Conservation (phyloP, 2,888 invertebrate species). For the Drosophila rellima region DNA sequence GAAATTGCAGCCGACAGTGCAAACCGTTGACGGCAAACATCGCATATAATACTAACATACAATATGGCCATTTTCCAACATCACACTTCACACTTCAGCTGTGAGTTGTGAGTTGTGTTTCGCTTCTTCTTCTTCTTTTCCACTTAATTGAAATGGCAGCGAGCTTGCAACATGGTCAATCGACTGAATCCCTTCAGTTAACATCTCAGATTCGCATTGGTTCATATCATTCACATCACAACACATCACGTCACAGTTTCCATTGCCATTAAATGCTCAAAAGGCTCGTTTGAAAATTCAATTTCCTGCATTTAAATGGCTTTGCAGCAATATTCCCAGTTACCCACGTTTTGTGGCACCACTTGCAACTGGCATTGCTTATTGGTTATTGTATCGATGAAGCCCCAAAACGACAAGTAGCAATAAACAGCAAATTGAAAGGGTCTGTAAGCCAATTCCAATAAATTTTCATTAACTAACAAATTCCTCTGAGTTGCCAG, state of each 20-base stretch:
- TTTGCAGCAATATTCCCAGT: constrained; percentile 52
- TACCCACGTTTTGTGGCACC: constrained; percentile 40
- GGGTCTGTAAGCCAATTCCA: constrained; percentile 16
- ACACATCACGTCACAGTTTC: constrained; percentile 11
- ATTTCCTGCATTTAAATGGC: constrained; percentile 79
- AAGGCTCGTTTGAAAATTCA: constrained; percentile 64
- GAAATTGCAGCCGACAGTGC: constrained; percentile 66
- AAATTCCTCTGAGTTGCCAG: not conserved
- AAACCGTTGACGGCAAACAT: constrained; percentile 42
- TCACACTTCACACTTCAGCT: constrained; percentile 24
- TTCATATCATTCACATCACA: constrained; percentile 48
- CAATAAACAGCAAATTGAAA: constrained; percentile 37
- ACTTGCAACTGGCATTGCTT: constrained; percentile 16
- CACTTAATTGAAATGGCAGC: constrained; percentile 47
- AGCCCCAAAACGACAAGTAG: constrained; percentile 17
- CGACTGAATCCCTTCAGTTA: constrained; percentile 25
- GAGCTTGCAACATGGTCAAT: constrained; percentile 28
- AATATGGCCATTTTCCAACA: constrained; percentile 48
- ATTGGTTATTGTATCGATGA: constrained; percentile 39
- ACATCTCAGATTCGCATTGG: constrained; percentile 14
- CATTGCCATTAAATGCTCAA: constrained; percentile 29
- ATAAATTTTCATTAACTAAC: constrained; percentile 18
- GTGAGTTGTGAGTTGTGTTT: constrained; percentile 3
- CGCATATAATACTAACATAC: constrained; percentile 37
- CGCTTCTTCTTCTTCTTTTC: constrained; percentile 10